Evolutionary conservation across 2,113 vertebrate genomes (phyloP), one percentile per base, ranked within the genome.

Genomic region (Callipepla squamata): DNA sequence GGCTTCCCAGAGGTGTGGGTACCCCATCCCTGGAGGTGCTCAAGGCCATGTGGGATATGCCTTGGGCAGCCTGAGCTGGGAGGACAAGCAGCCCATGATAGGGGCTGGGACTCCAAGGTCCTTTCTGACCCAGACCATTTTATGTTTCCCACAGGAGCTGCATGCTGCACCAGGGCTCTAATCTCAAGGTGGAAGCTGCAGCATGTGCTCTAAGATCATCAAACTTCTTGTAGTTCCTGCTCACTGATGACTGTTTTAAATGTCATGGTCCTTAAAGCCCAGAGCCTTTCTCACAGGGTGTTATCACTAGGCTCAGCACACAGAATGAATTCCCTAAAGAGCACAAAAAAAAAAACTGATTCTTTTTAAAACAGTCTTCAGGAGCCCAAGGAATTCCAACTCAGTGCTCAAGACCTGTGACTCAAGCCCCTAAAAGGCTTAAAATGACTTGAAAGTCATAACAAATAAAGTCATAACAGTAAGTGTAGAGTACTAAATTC

Each of bases 121-220:
- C 55, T 32, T 11, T 58, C 32, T 32, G 30, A n/a, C 55, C 18
- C 55, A 55, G 28, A 16, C 28, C 30, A 20, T 58, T 58, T 12
- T 58, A 32, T 58, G 32, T 12, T 58, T 32, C 30, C n/a, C 9
- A 1, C 21, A 20, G 32, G 36, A 45, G 28, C 30, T 50, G 38
- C 3, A 38, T 15, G 32, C 28, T 75, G 51, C 4, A 2, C 8
- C 16, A 9, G 47, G 53, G 47, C 47, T 70, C 76, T 61, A 47
- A 47, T 66, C 50, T 28, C 3, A 3, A 0, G 18, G 0, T 2
- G 4, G 63, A 2, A 26, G 36, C 40, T 77, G 67, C 61, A 44
- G 61, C 61, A 44, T 0, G 6, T 50, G 16, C 36, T 17, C 38
- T 2, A 19, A 36, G 70, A 22, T 18, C 28, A 40, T 2, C 2